Evolutionary conservation across 2,888 invertebrate genomes (phyloP).

Genomic region (Aleiodes testaceus): DNA sequence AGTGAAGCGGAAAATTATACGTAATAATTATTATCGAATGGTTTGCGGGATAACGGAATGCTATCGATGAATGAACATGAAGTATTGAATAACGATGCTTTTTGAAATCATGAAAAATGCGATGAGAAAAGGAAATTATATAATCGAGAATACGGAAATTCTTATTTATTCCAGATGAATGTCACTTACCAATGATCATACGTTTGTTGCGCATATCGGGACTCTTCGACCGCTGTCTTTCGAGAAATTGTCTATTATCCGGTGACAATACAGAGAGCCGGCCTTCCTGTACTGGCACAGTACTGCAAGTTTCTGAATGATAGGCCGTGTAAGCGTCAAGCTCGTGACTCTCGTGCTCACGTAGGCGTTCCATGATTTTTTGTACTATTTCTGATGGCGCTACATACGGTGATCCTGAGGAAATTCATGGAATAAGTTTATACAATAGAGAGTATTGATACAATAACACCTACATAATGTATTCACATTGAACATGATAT

Average conservation of each 20-base stretch:
- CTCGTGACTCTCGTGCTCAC: conserved; percentile 69
- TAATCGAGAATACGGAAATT: background rate
- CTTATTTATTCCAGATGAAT: conserved; percentile 8
- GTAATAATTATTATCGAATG: background rate
- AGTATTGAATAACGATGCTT: no score
- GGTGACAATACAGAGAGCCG: conserved; percentile 69
- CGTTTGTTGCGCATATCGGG: conserved; percentile 71
- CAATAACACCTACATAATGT: no score
- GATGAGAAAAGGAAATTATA: background rate
- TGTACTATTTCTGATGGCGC: conserved; percentile 87
- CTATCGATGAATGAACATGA: no score
- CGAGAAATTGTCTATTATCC: conserved; percentile 68
- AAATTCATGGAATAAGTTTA: conserved; percentile 52
- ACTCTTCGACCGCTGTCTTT: conserved; percentile 68
- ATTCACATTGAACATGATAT: no score
- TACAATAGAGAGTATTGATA: background rate
- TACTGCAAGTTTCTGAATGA: conserved; percentile 53
- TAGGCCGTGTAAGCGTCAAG: conserved; percentile 58
- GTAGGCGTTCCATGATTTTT: conserved; percentile 82
- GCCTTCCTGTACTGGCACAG: conserved; percentile 56
- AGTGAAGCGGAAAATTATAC: background rate
- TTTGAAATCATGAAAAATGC: no score
- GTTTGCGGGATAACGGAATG: no score
- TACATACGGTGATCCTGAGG: conserved; percentile 83
- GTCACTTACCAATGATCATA: conserved; percentile 68